Evolutionary conservation across 2,888 invertebrate genomes (phyloP).

Genomic region (Platycheirus rosarum): DNA sequence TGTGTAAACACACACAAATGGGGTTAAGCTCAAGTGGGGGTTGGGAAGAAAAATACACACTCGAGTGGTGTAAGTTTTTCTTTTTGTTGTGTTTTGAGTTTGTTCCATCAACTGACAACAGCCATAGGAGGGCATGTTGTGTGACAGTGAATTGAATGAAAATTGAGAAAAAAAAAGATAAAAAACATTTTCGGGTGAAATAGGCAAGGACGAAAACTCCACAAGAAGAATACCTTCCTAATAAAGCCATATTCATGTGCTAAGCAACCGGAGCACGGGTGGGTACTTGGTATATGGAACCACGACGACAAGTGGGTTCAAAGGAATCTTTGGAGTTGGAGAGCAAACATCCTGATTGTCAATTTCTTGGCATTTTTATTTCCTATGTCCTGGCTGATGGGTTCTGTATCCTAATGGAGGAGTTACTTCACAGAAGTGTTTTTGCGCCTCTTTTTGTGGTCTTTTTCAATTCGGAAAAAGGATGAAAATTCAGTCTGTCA

Average conservation of each 20-base stretch:
- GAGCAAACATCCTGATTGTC: constrained; percentile 63
- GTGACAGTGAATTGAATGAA: constrained; percentile 64
- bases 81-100: constrained; percentile 45
- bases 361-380: constrained; percentile 66
- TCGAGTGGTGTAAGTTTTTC: background rate
- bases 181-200: constrained; percentile 13
- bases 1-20: constrained; percentile 33
- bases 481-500: constrained; percentile 47
- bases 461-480: constrained; percentile 23
- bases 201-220: constrained; percentile 11
- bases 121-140: no score
- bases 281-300: no score
- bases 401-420: background rate
- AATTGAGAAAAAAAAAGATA: constrained; percentile 20
- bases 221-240: constrained; percentile 36
- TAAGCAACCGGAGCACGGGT: constrained; percentile 2
- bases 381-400: constrained; percentile 30
- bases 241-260: constrained; percentile 59
- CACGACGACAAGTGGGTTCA: constrained; percentile 2
- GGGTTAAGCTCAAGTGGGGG: constrained; percentile 60
- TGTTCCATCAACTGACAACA: constrained; percentile 38
- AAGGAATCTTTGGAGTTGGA: constrained; percentile 32
- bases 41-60: background rate
- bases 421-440: constrained; percentile 27
- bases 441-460: constrained; percentile 32